Base-by-base conservation (phyloP, 1,140 invertebrate genomes). In the Platyscapa corneri region DNA sequence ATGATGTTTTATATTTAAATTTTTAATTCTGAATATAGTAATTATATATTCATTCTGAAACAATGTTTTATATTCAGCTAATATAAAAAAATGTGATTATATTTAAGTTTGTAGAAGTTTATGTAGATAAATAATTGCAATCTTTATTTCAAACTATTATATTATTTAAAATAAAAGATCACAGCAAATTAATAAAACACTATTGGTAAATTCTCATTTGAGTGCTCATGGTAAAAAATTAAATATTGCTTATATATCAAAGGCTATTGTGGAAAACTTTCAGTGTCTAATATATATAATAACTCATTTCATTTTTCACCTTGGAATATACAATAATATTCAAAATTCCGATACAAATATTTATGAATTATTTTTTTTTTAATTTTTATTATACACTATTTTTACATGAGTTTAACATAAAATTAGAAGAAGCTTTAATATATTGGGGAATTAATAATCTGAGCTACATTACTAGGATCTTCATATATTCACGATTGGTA, bases 281-380 rank as follows among this genome's bases (percentile, higher is more conserved):
- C 89, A n/a, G 90, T 91, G 74, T 84, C 88, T 37, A 93, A 95
- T 84, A 94, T 95, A 80, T 92, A 95, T 86, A 37, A 90, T 82
- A 90, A 95, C 88, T 93, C 93, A 14, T 92, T 91, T 86, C 92
- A 93, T 46, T 97, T 97, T 92, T 97, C 97, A 32, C 94, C 95
- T 1, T 97, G 97, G 90, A 97, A 97, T 96, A 92, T 94, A 86
- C 95, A 96, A 89, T 92, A 97, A 74, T 96, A 97, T 89, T 89
- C 93, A n/a, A 88, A 92, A 74, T 88, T 97, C 60, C 89, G 94
- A 74, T 93, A 92, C 56, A 95, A 94, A 83, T 96, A 97, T 91
- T 95, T 97, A 90, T 90, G 97, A 46, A 94, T n/a, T n/a, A 94
- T 80, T 96, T 97, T 90, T 94, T 95, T 87, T 96, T 96, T 60